These are phyloP conservation scores for Mythimna vitellina DNA, from an alignment of 2,888 invertebrate species.

Conservation along the genomic window DNA sequence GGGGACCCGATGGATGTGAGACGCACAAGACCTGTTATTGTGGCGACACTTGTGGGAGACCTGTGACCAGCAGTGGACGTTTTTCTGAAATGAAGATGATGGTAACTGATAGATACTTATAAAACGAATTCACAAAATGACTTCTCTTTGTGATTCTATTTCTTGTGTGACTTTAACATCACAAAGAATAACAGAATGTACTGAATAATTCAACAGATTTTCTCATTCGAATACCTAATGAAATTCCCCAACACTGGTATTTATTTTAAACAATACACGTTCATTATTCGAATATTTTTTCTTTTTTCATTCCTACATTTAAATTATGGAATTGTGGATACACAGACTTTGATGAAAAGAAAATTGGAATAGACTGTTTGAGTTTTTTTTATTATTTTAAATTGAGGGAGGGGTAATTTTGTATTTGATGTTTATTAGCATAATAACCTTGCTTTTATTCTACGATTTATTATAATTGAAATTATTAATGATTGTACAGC, in stretches of 20 bases:
- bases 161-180: neutral
- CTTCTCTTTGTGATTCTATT: too few species aligned
- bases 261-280: constrained; percentile 34
- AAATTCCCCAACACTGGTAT: constrained; percentile 47
- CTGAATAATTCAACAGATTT: constrained; percentile 67
- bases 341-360: constrained; percentile 4
- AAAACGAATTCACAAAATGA: neutral
- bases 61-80: too few species aligned
- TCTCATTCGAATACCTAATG: constrained; percentile 20
- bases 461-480: neutral
- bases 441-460: neutral
- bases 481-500: too few species aligned
- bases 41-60: neutral
- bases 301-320: constrained; percentile 7
- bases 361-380: constrained; percentile 19
- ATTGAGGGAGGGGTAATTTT: neutral
- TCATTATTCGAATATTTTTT: constrained; percentile 29
- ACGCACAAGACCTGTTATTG: neutral
- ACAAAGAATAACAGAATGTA: constrained; percentile 36
- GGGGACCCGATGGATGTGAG: too few species aligned
- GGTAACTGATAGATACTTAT: too few species aligned
- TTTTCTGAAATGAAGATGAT: neutral
- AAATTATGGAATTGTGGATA: constrained; percentile 13
- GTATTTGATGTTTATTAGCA: constrained; percentile 3
- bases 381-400: neutral